phyloP scores from a whole-genome alignment of 1,140 invertebrate species.

The Panagrolaimus sp. region DNA sequence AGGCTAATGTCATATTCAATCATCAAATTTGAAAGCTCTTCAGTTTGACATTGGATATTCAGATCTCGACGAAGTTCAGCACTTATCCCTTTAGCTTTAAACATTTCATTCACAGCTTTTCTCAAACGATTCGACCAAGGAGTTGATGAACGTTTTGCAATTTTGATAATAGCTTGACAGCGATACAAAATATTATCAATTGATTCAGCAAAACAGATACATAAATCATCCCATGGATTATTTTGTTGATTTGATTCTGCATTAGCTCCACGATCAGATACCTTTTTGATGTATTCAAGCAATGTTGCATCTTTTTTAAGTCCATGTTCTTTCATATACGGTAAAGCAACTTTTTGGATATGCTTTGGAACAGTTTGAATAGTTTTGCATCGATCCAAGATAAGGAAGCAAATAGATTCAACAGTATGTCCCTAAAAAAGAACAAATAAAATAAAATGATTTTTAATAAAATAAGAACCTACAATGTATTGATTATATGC shows the following conservation, averaged over 20 bases:
- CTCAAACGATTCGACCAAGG: constrained; percentile 14
- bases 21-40: constrained; percentile 2
- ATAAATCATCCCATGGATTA: no score
- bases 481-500: constrained; percentile 6
- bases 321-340: constrained; percentile 18
- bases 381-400: constrained; percentile 16
- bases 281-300: constrained; percentile 11
- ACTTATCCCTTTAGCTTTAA: background rate
- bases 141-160: background rate
- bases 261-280: background rate
- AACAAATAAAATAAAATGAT: background rate
- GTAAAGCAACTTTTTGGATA: constrained; percentile 9
- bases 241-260: background rate
- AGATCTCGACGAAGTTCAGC: background rate
- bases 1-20: constrained; percentile 11
- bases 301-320: constrained; percentile 21
- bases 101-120: constrained; percentile 14
- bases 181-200: constrained; percentile 18
- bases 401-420: constrained; percentile 13
- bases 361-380: background rate
- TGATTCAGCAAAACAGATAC: background rate
- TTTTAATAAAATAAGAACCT: background rate
- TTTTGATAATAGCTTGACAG: constrained; percentile 14
- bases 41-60: constrained; percentile 8
- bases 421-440: constrained; percentile 1